A percentile compares a stretch with the other conserved stretches of the same genome.
Conservation (phyloP, 2,113 vertebrate species). For the Channa argus region DNA sequence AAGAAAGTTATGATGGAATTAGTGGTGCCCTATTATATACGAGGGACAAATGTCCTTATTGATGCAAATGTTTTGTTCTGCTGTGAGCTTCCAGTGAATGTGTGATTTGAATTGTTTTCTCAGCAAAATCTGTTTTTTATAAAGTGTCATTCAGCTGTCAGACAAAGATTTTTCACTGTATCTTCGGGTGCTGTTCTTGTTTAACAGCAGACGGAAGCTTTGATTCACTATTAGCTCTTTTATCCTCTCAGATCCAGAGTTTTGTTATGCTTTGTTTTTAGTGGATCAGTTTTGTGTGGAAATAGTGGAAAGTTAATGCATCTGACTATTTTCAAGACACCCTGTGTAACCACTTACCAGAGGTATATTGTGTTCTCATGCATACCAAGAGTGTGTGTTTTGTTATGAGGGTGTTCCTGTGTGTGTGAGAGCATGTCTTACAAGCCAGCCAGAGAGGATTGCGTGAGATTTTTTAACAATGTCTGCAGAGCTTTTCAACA, state of each 20-base stretch:
- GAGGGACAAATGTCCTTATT: conserved; percentile 39
- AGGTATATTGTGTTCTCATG: conserved; percentile 51
- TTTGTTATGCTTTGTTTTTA: conserved; percentile 47
- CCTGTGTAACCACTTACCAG: conserved; percentile 28
- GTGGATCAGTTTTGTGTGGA: conserved; percentile 37
- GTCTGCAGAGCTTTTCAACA: conserved; percentile 71
- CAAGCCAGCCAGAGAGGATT: conserved; percentile 68
- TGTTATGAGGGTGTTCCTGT: conserved; percentile 59
- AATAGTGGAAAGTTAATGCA: conserved; percentile 39
- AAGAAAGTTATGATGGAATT: conserved; percentile 24
- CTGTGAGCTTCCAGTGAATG: conserved; percentile 39
- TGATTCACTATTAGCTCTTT: conserved; percentile 48
- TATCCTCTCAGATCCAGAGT: background rate
- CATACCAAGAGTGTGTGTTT: conserved; percentile 38
- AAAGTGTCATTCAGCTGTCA: conserved; percentile 61
- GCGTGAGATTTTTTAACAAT: conserved; percentile 72
- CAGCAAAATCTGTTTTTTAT: conserved; percentile 70
- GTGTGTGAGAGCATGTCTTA: conserved; percentile 38
- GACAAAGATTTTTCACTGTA: conserved; percentile 44
- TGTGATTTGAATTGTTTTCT: conserved; percentile 33
- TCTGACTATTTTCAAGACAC: conserved; percentile 37
- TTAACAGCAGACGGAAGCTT: conserved; percentile 59
- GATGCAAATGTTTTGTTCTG: conserved; percentile 44
- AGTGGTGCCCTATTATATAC: conserved; percentile 25
- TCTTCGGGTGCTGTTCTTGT: conserved; percentile 48